Conservation (phyloP, 2,797 vertebrate genomes). For the Crenichthys baileyi region DNA sequence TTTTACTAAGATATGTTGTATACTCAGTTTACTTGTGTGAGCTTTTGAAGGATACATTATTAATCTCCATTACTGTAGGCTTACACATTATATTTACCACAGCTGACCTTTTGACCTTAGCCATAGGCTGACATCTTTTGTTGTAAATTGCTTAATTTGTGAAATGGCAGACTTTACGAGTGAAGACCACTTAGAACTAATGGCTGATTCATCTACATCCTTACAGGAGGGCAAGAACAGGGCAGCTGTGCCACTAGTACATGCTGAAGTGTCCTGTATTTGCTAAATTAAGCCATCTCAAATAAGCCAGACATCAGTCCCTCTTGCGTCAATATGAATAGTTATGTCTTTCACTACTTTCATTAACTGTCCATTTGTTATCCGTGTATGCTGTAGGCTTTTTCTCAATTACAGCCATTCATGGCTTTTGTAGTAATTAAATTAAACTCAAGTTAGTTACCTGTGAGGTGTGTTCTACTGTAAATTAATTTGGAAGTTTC, state of each 20-base stretch:
- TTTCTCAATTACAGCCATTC: conserved; percentile 85
- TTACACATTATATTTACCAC: conserved; percentile 74
- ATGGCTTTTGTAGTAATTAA: conserved; percentile 84
- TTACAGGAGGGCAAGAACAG: conserved; percentile 63
- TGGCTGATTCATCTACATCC: conserved; percentile 73
- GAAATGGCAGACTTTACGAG: conserved; percentile 73
- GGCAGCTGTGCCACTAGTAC: conserved; percentile 57
- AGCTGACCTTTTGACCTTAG: conserved; percentile 76
- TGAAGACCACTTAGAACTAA: conserved; percentile 79
- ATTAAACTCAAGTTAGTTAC: conserved; percentile 83
- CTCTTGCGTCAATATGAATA: conserved; percentile 70
- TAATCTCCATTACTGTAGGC: conserved; percentile 66
- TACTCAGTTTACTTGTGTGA: conserved; percentile 23
- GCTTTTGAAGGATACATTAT: conserved; percentile 62
- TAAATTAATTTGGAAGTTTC: conserved; percentile 86
- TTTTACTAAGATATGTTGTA: conserved; percentile 20
- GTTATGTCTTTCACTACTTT: conserved; percentile 73
- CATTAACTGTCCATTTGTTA: conserved; percentile 83
- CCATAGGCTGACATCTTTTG: conserved; percentile 74
- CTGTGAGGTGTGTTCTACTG: conserved; percentile 84
- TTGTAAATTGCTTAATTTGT: conserved; percentile 77
- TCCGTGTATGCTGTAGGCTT: conserved; percentile 82
- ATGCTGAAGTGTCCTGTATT: conserved; percentile 54
- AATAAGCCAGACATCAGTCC: conserved; percentile 68
- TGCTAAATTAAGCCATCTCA: conserved; percentile 77